These are phyloP conservation scores for Laticauda colubrina DNA, from an alignment of 2,113 vertebrate species.

Conservation along the genomic window DNA sequence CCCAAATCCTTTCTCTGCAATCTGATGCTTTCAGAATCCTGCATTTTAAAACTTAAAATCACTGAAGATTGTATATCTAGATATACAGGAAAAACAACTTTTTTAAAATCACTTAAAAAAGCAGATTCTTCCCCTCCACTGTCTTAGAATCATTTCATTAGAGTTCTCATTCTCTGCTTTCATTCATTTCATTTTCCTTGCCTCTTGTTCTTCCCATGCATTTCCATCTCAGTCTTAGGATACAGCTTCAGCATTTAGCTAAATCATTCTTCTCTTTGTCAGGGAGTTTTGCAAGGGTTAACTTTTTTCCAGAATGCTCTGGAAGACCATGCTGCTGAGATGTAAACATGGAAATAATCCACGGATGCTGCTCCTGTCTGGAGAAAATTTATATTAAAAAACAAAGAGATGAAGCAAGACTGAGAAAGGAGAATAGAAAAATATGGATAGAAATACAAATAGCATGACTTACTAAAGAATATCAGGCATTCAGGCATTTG, in stretches of 20 bases:
- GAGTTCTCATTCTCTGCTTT: neutral
- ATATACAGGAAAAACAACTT: neutral
- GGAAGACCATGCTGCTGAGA: slow-evolving; percentile 27
- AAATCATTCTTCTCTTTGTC: slow-evolving; percentile 15
- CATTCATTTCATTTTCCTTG: neutral
- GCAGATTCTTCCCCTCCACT: rapidly evolving
- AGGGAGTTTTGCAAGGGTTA: slow-evolving; percentile 29
- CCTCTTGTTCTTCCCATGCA: neutral
- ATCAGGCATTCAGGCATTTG: neutral
- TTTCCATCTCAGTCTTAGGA: neutral
- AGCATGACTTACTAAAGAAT: neutral
- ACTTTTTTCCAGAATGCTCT: slow-evolving; percentile 48
- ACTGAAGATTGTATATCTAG: neutral
- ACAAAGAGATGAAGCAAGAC: neutral
- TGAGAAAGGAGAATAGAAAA: neutral
- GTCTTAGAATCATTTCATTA: neutral
- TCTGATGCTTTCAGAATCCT: neutral
- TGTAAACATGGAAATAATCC: slow-evolving; percentile 33
- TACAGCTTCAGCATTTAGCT: neutral
- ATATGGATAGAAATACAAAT: neutral
- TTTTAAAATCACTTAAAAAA: rapidly evolving
- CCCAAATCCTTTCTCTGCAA: neutral
- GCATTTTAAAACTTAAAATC: neutral
- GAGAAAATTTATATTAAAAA: slow-evolving; percentile 10
- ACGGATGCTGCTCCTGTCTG: slow-evolving; percentile 31